Evolutionary conservation across 2,888 invertebrate species (phyloP), one percentile per base, ranked within the genome.

Genomic region (Prionchulus punctatus): DNA sequence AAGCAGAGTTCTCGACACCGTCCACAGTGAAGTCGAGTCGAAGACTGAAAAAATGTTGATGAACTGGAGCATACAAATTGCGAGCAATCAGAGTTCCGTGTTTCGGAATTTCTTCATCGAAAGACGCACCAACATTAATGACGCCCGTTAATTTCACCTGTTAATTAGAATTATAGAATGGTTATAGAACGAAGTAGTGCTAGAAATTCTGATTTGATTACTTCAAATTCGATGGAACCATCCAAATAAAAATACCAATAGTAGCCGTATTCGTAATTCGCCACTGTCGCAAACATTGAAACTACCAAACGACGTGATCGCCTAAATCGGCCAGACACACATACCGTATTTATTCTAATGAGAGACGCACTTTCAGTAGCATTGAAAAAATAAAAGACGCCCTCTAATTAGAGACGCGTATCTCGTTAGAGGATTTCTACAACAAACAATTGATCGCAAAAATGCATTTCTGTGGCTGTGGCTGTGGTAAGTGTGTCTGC

Each of bases 191-290:
- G 7, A 36, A 36, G 7, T 36, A 36, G 18, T 7, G 12, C 7
- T 36, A 36, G 36, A 36, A 12, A 36, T 12, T 36, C 23, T n/a
- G 23, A 45, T n/a, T 23, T n/a, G n/a, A n/a, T 45, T 45, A 45
- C 23, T 55, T 55, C 55, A 3, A 36, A 23, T 55, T 55, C 27
- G 21, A 55, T 55, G 18, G 12, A 15, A 2, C 55, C 55, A 27
- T 55, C 55, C 52, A 53, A 31, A 55, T 56, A 55, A 3, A 55
- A 55, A 54, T 55, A 58, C 58, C 58, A 58, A 23, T 54, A 58
- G 15, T 59, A 58, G 1, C 45, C 53, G 48, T 58, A 58, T 23
- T 58, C 58, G 45, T 58, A 58, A 28, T 58, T 58, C 43, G 31
- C 58, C n/a, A 58, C 27, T 2, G 57, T 45, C 2, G 58, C 52